Percentiles rank a stretch among this genome's conserved stretches.
Evolutionary conservation across 2,888 invertebrate genomes (phyloP).

Genomic region (Labia minor): DNA sequence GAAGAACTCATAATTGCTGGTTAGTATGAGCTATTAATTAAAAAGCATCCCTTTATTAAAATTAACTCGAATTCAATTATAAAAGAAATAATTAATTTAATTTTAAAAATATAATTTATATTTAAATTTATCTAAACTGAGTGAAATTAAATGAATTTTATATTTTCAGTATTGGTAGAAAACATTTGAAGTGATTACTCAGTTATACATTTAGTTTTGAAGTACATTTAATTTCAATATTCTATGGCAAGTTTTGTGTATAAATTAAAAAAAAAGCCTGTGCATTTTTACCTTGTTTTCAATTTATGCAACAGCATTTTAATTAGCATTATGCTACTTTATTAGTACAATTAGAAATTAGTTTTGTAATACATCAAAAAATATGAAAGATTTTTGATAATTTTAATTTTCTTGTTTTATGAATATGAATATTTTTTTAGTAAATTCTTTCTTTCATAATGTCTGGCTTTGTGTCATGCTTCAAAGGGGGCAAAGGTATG

Average conservation of each 20-base stretch:
- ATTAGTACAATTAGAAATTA: neutral
- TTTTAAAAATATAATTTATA: neutral
- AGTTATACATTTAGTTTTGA: neutral
- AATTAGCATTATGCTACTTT: neutral
- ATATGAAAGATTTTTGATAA: neutral
- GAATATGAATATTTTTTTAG: neutral
- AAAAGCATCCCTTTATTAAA: slow-evolving; percentile 9
- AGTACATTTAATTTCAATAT: neutral
- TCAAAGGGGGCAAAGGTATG: slow-evolving; percentile 53
- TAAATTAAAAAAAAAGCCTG: neutral
- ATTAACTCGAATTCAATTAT: neutral
- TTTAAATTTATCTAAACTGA: neutral
- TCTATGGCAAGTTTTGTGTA: neutral
- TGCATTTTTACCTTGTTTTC: neutral
- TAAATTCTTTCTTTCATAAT: neutral
- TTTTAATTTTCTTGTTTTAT: slow-evolving; percentile 3
- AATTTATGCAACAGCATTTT: neutral
- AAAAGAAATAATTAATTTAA: neutral
- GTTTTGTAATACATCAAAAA: neutral
- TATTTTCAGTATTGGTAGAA: neutral
- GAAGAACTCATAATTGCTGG: neutral
- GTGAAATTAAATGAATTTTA: neutral
- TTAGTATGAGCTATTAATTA: neutral
- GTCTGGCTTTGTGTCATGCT: slow-evolving; percentile 31
- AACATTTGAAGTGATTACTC: neutral